Evolutionary conservation across 2,797 vertebrate species (phyloP), one percentile per base, ranked within the genome.

Genomic region (Fundulus diaphanus): DNA sequence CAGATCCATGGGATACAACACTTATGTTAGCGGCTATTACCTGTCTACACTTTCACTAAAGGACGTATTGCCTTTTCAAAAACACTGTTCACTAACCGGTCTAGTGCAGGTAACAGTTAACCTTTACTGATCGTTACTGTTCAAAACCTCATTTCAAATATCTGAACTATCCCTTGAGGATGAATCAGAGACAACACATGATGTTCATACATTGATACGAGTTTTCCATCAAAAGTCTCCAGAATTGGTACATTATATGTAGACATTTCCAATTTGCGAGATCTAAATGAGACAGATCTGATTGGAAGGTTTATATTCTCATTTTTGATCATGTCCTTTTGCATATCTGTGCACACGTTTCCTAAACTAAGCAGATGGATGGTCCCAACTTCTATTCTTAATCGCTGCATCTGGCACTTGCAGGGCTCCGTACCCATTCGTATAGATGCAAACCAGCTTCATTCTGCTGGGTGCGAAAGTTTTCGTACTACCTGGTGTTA

Each of bases 401-500:
- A n/a, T 24, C n/a, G 12, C 37, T 42, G n/a, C 37, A 42, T 27
- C 37, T 66, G 63, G 63, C 63, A 66, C 63, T 66, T 42, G 37
- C 63, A 66, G 63, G 37, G 63, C 63, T 66, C 63, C 63, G 63
- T 66, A 66, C 63, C 1, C n/a, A 66, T 42, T 78, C 20, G 70
- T 29, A n/a, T 68, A 61, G 76, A 44, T 69, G 68, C 49, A 79
- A 81, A 57, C 52, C 77, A 80, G 78, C 80, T 74, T 68, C 72
- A 40, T 11, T 37, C 27, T 46, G 31, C 68, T 70, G 40, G 33
- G 51, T 79, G 46, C 82, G 78, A 76, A 68, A 74, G 59, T 82
- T 70, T 74, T 80, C 83, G 73, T 71, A 79, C 69, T 90, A 89
- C 79, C 87, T 87, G 79, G 72, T 77, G 76, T 70, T 72, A 80